These are phyloP conservation scores for Brienomyrus brachyistius DNA, from an alignment of 2,113 vertebrate genomes.

Conservation along the genomic window DNA sequence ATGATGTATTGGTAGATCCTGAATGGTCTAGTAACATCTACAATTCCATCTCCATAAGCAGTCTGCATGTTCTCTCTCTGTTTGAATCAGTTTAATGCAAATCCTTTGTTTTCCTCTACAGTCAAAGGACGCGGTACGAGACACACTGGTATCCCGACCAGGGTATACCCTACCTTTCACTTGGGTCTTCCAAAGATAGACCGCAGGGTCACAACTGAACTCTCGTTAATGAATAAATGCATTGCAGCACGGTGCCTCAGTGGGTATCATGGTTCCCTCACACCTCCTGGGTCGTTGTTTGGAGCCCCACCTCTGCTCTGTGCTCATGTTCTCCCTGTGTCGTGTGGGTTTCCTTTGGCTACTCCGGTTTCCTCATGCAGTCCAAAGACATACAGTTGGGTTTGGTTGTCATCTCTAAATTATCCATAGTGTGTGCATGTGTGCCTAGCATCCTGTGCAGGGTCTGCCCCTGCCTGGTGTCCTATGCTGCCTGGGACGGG, in stretches of 20 bases:
- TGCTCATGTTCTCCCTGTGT: background rate
- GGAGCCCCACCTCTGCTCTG: background rate
- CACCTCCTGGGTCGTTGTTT: background rate
- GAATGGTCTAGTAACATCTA: background rate
- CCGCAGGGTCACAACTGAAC: background rate
- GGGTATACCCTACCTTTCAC: background rate
- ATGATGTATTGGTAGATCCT: background rate
- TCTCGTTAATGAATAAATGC: background rate
- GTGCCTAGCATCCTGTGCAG: background rate
- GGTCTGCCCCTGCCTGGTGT: background rate
- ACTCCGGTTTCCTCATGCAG: background rate
- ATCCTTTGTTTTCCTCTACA: background rate
- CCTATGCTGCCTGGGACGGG: background rate
- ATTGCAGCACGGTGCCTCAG: background rate
- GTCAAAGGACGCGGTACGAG: background rate
- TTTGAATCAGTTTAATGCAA: background rate
- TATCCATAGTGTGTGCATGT: background rate
- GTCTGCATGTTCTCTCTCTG: background rate
- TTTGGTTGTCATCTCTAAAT: background rate
- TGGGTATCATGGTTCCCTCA: background rate
- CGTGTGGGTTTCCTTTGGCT: background rate
- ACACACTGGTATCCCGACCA: background rate
- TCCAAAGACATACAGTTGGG: background rate
- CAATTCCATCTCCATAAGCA: background rate
- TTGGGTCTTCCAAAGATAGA: background rate